These are phyloP conservation scores for Ophonus ardosiacus DNA, from an alignment of 2,888 invertebrate species.

Conservation along the genomic window DNA sequence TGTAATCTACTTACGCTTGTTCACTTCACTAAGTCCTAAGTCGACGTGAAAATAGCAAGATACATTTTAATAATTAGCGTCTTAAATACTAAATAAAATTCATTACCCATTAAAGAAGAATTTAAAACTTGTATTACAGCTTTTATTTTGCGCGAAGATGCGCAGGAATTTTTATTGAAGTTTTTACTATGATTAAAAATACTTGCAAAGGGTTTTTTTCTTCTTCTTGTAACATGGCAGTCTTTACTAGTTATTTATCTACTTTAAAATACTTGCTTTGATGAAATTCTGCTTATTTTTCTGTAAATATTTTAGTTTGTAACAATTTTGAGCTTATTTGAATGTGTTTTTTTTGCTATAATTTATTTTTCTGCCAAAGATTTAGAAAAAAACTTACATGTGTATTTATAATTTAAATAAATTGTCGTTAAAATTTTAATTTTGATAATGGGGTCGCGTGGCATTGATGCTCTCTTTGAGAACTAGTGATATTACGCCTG, in stretches of 20 bases:
- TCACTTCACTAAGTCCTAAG: slow-evolving; percentile 47
- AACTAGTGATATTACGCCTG: no score
- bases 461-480: no score
- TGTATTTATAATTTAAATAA: no score
- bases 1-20: slow-evolving; percentile 41
- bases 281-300: no score
- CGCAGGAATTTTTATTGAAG: slow-evolving; percentile 16
- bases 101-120: slow-evolving; percentile 15
- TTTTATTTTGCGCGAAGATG: slow-evolving; percentile 9
- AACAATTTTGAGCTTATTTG: no score
- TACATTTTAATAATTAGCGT: slow-evolving; percentile 28
- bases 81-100: slow-evolving; percentile 47
- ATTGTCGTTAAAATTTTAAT: no score
- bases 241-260: background rate
- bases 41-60: slow-evolving; percentile 38
- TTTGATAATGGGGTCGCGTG: no score
- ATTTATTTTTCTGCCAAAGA: no score
- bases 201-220: background rate
- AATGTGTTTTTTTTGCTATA: no score
- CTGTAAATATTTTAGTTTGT: no score
- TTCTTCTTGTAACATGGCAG: background rate
- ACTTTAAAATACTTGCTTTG: background rate
- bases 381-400: no score
- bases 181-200: background rate
- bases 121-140: slow-evolving; percentile 17